These are phyloP conservation scores for Scaptomyza pallida DNA, from an alignment of 1,140 invertebrate species.

Conservation along the genomic window DNA sequence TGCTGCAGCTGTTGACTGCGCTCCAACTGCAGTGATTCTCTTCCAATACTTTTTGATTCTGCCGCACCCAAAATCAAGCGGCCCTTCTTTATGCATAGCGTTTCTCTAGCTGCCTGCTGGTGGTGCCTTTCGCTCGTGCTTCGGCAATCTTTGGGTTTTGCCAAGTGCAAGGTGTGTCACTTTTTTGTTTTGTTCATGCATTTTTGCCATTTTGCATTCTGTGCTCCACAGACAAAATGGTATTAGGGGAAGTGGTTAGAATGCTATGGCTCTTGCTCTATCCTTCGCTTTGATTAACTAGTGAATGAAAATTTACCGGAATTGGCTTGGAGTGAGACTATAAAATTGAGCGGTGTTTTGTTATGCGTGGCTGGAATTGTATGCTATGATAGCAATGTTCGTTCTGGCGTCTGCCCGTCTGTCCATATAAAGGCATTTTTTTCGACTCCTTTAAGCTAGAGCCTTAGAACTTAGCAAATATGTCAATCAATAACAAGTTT, in stretches of 20 bases:
- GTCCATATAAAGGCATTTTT: no score
- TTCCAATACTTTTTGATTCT: constrained; percentile 46
- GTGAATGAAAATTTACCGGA: no score
- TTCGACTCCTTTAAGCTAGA: no score
- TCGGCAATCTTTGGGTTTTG: constrained; percentile 18
- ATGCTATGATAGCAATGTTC: no score
- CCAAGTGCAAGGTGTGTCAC: constrained; percentile 70
- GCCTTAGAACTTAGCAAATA: no score
- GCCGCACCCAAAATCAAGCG: constrained; percentile 73
- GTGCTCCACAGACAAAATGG: not conserved
- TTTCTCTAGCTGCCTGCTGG: constrained; percentile 32
- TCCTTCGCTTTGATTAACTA: constrained; percentile 48
- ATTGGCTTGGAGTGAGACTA: not conserved
- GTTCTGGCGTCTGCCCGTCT: no score
- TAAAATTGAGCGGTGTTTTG: not conserved
- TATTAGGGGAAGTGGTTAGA: not conserved
- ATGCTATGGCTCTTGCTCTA: constrained; percentile 6
- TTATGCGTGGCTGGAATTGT: not conserved
- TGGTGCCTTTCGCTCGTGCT: constrained; percentile 24
- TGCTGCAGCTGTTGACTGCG: constrained; percentile 34
- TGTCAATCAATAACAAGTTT: no score
- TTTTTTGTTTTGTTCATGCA: constrained; percentile 79
- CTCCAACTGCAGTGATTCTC: constrained; percentile 9
- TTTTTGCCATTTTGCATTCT: constrained; percentile 48
- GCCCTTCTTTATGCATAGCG: constrained; percentile 4